Conservation (phyloP, 92 coral and sea anemone genomes). For the Actinernus sp. region DNA sequence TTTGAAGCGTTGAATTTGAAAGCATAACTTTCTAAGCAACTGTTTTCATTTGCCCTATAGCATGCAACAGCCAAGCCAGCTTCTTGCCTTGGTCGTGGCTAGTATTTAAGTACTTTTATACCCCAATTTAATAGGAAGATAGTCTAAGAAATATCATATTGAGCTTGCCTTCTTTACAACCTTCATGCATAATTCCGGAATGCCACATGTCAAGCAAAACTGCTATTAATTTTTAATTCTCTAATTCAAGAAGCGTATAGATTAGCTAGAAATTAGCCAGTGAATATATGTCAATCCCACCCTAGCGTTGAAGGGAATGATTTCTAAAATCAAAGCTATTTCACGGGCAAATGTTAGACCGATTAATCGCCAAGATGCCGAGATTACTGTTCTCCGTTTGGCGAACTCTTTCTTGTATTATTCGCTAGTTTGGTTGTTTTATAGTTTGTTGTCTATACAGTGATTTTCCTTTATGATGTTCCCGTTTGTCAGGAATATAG, state of each 20-base stretch:
- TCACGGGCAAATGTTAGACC: too few species aligned
- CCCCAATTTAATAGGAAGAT: slow-evolving; percentile 1
- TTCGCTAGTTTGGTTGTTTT: too few species aligned
- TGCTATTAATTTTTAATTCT: slow-evolving; percentile 93
- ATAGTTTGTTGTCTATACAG: too few species aligned
- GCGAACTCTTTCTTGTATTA: too few species aligned
- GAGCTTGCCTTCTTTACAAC: neutral
- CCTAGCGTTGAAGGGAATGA: neutral
- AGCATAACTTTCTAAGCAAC: neutral
- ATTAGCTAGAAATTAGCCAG: slow-evolving; percentile 42
- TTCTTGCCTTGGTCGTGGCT: neutral
- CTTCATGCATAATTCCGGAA: slow-evolving; percentile 88
- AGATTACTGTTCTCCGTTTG: too few species aligned
- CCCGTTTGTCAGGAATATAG: too few species aligned
- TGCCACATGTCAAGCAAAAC: slow-evolving; percentile 96
- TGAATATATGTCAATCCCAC: neutral
- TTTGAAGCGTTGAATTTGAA: slow-evolving; percentile 76
- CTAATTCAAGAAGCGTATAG: slow-evolving; percentile 60
- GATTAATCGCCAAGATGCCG: too few species aligned
- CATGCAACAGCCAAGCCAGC: neutral
- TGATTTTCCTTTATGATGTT: too few species aligned
- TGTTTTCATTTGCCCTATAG: neutral
- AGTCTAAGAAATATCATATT: neutral
- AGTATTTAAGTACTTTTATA: neutral
- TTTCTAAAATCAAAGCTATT: neutral